Base-by-base conservation (phyloP, 2,113 vertebrate species). In the Dasypus novemcinctus region DNA sequence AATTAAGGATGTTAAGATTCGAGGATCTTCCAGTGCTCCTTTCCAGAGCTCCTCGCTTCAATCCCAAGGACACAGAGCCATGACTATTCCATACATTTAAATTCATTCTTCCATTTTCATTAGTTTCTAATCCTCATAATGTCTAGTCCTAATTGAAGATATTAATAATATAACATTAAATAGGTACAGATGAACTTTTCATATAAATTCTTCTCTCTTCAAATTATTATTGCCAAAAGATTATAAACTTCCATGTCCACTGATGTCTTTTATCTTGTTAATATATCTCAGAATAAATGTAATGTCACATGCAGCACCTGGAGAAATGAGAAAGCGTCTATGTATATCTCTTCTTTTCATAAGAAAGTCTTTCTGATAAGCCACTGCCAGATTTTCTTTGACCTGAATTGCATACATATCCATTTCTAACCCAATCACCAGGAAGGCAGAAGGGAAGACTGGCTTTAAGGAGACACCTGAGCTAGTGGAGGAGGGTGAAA, bases 111-210 rank as follows among this genome's bases (percentile, higher is more conserved):
- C 4, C 38, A 38, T 61, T n/a, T 83, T n/a, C 7, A 21, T 71
- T 83, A 90, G 27, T 54, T 90, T 68, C 52, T 66, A 81, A 66
- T 38, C 13, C 31, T 87, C 21, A 78, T 96, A 95, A 97, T 89
- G 94, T 87, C 88, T 93, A 89, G 76, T 93, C 75, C 90, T 97
- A 82, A 0, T 46, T 91, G 84, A 87, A 97, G 93, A 68, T 38
- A 94, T 95, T 97, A 96, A 97, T 95, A 97, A 97, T 97, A 96
- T 97, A 83, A 98, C 96, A 97, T 97, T 94, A 96, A 97, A 96
- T 95, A 94, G 54, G 54, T 57, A 20, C 54, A 57, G 95, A 94
- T 90, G 43, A 95, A 94, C 61, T 92, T 97, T 98, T 97, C 94
- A 97, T 54, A 95, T 96, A 95, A 96, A 95, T 95, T 93, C 25